Evolutionary conservation across 1,140 invertebrate species (phyloP).

Genomic region (Eumeta japonica): DNA sequence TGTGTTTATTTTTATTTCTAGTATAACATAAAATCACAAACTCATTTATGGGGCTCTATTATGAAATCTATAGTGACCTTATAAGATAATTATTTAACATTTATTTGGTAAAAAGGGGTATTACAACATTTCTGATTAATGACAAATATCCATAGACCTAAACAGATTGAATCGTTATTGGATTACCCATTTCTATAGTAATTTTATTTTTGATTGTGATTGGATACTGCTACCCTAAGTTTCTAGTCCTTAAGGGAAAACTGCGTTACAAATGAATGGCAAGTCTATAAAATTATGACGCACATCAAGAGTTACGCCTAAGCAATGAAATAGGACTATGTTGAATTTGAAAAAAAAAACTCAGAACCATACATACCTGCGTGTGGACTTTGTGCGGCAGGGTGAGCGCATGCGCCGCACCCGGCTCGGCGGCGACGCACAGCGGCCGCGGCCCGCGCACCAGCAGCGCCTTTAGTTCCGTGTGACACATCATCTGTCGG

Average conservation of each 20-base stretch:
- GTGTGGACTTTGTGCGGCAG: slow-evolving; percentile 31
- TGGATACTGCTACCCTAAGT: not conserved
- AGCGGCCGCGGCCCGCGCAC: slow-evolving; percentile 20
- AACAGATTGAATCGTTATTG: too few species aligned
- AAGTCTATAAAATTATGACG: not conserved
- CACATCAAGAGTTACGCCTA: not conserved
- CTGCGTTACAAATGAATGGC: not conserved
- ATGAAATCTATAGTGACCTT: too few species aligned
- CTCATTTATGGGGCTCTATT: too few species aligned
- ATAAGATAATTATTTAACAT: too few species aligned
- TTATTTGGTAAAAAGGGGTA: too few species aligned
- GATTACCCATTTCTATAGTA: too few species aligned
- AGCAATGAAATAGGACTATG: not conserved
- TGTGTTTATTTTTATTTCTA: too few species aligned
- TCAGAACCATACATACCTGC: slow-evolving; percentile 22
- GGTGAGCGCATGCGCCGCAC: slow-evolving; percentile 4
- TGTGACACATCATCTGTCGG: slow-evolving; percentile 43
- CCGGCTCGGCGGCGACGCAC: slow-evolving; percentile 8
- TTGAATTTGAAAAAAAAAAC: not conserved
- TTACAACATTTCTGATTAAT: too few species aligned
- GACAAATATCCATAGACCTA: too few species aligned
- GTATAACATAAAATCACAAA: too few species aligned
- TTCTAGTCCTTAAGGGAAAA: not conserved
- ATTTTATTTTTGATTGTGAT: too few species aligned
- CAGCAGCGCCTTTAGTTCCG: slow-evolving; percentile 31